A percentile compares a stretch with the other conserved stretches of the same genome.
phyloP scores from a whole-genome alignment of 2,113 vertebrate genomes.

The Psephotus haematonotus region DNA sequence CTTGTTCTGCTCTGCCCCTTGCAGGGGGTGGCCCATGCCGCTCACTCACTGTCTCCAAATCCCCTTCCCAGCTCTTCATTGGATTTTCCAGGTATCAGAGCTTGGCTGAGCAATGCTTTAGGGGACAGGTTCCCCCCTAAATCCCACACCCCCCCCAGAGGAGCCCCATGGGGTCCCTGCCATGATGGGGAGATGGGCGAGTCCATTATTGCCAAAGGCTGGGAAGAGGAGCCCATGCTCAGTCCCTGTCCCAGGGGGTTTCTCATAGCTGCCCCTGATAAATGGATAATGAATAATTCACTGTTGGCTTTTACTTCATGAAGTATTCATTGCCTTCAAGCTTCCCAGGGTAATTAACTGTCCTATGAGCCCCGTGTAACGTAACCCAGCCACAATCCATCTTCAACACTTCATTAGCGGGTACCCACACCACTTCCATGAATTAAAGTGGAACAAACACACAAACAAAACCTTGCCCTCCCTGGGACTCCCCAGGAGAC shows the following conservation, averaged over 20 bases:
- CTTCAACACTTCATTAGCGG: slow-evolving; percentile 40
- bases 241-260: not conserved
- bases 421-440: not conserved
- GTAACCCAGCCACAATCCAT: not conserved
- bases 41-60: not conserved
- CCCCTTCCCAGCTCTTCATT: not conserved
- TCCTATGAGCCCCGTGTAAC: not conserved
- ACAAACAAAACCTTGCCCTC: not conserved
- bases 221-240: not conserved
- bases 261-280: not conserved
- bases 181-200: not conserved
- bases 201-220: not conserved
- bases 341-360: slow-evolving; percentile 38
- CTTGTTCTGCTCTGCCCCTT: not conserved
- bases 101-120: not conserved
- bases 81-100: not conserved
- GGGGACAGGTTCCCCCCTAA: not conserved
- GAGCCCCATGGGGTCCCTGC: accelerated
- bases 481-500: not conserved
- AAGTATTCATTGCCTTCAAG: slow-evolving; percentile 12
- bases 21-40: accelerated
- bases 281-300: slow-evolving; percentile 52
- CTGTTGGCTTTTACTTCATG: slow-evolving; percentile 45
- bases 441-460: not conserved
- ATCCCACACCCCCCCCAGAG: not conserved